Conservation (phyloP, 2,888 invertebrate species). For the Coecobrya sp. region DNA sequence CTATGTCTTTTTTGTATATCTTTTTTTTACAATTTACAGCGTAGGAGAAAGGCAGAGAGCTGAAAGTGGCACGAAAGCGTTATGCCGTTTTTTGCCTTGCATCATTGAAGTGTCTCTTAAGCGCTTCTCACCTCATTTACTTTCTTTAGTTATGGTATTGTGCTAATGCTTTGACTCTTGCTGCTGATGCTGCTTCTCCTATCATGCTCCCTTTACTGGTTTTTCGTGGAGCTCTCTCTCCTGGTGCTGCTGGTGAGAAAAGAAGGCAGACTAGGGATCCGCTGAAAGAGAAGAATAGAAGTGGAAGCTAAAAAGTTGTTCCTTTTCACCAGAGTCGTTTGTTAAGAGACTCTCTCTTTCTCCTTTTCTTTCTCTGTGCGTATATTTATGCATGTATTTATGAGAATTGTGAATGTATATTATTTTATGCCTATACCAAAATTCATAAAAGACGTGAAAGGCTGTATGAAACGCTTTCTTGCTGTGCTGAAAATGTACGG, state of each 20-base stretch:
- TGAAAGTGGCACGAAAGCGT: constrained; percentile 80
- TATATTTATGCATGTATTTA: constrained; percentile 46
- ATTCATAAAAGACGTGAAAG: constrained; percentile 25
- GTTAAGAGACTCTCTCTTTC: constrained; percentile 16
- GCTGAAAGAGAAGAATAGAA: constrained; percentile 43
- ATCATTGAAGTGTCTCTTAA: constrained; percentile 79
- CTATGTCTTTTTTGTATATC: background rate
- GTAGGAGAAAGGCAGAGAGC: constrained; percentile 1
- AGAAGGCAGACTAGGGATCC: constrained; percentile 24
- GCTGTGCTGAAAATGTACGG: constrained; percentile 4
- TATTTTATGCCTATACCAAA: constrained; percentile 26
- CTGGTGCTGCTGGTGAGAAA: background rate
- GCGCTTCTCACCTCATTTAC: constrained; percentile 85
- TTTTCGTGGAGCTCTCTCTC: background rate
- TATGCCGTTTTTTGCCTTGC: constrained; percentile 68
- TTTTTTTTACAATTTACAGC: constrained; percentile 23
- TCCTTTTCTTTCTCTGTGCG: background rate
- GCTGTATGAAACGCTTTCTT: constrained; percentile 24
- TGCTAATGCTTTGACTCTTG: constrained; percentile 80
- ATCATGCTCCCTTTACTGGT: constrained; percentile 37
- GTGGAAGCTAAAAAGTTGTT: constrained; percentile 46
- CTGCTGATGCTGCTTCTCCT: constrained; percentile 33
- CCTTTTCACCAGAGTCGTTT: constrained; percentile 50
- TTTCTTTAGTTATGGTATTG: constrained; percentile 82
- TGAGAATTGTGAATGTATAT: constrained; percentile 37